phyloP scores from a whole-genome alignment of 2,797 vertebrate species.

The Spea hammondii region DNA sequence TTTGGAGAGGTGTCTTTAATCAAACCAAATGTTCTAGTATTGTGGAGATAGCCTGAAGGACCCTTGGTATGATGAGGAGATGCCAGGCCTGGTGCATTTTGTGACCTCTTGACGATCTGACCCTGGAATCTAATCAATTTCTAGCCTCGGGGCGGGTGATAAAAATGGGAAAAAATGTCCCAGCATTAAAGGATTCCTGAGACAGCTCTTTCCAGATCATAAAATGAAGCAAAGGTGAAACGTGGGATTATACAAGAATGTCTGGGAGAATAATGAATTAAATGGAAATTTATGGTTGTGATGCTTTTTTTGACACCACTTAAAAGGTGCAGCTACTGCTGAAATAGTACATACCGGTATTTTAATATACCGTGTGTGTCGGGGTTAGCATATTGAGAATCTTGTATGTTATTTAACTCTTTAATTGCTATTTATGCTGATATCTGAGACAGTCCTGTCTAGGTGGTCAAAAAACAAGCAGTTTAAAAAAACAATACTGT shows the following conservation, averaged over 20 bases:
- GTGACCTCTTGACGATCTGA: constrained; percentile 33
- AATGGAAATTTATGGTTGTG: constrained; percentile 35
- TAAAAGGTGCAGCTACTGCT: constrained; percentile 9
- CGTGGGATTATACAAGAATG: constrained; percentile 22
- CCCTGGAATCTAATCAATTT: constrained; percentile 36
- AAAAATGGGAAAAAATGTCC: constrained; percentile 16
- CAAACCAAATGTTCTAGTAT: constrained; percentile 18
- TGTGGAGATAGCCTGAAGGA: constrained; percentile 7
- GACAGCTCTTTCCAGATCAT: constrained; percentile 29
- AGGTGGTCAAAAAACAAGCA: no score
- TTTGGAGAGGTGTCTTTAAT: constrained; percentile 7
- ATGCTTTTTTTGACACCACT: constrained; percentile 24
- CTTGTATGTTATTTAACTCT: neutral
- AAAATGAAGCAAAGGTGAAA: constrained; percentile 29
- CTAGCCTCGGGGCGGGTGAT: neutral
- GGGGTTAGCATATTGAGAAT: neutral
- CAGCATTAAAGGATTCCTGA: constrained; percentile 32
- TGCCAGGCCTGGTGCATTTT: constrained; percentile 20
- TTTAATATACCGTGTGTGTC: neutral
- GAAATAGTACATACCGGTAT: constrained; percentile 10
- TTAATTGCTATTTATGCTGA: neutral
- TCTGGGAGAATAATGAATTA: constrained; percentile 27
- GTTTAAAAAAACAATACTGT: no score
- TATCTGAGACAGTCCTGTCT: no score
- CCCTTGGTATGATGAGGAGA: constrained; percentile 13